A percentile compares a stretch with the other conserved stretches of the same genome.
These are phyloP conservation scores for Danionella cerebrum DNA, from an alignment of 2,113 vertebrate genomes.

Conservation along the genomic window DNA sequence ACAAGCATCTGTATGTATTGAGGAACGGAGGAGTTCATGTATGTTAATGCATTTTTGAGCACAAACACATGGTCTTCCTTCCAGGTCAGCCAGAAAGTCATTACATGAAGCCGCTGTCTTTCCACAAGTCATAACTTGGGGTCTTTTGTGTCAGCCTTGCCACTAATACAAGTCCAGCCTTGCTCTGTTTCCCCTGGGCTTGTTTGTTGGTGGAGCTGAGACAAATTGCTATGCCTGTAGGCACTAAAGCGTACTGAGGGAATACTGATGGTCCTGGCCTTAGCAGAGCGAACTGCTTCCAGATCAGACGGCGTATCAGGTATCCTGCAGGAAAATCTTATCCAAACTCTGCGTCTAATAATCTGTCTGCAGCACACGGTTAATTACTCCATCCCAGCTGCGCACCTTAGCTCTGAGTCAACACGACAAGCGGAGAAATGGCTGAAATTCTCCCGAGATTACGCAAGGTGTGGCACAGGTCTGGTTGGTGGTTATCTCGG, in stretches of 20 bases:
- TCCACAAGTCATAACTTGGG: conserved; percentile 16
- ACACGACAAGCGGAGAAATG: neutral
- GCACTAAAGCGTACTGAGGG: conserved; percentile 5
- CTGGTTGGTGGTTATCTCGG: neutral
- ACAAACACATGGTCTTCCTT: neutral
- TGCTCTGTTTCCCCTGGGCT: neutral
- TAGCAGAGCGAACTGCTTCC: neutral
- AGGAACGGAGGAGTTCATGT: neutral
- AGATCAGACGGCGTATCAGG: conserved; percentile 15
- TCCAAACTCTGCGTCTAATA: conserved; percentile 17
- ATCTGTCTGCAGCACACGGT: conserved; percentile 9
- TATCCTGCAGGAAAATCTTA: conserved; percentile 3
- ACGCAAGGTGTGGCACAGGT: neutral
- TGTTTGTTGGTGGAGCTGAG: conserved; percentile 18
- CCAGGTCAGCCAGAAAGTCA: conserved; percentile 7
- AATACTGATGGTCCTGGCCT: conserved; percentile 28
- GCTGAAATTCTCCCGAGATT: neutral
- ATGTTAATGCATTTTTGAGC: neutral
- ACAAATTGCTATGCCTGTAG: conserved; percentile 29
- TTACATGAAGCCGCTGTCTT: neutral
- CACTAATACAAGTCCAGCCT: conserved; percentile 24
- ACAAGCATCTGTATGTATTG: neutral
- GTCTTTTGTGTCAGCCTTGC: conserved; percentile 11
- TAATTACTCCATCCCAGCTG: conserved; percentile 22
- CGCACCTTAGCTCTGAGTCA: neutral